Base-by-base conservation (phyloP, 2,113 vertebrate genomes). In the Craseonycteris thonglongyai region DNA sequence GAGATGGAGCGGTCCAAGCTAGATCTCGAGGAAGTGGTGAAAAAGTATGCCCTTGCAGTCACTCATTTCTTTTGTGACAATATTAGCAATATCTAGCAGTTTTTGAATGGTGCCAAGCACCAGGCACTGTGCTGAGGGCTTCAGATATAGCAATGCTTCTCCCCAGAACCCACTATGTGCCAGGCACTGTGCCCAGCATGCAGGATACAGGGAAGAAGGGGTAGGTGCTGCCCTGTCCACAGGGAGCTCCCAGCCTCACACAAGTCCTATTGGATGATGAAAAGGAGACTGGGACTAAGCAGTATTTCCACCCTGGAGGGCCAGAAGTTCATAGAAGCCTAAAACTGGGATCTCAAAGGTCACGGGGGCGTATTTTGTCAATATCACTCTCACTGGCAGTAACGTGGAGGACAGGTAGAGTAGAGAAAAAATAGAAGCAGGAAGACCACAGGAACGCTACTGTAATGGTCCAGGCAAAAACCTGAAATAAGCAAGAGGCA, bases 1-100 rank as follows among this genome's bases (percentile, higher is more conserved):
- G 97, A 98, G 66, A 98, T 97, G 96, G 98, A 99, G 91, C 89
- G 80, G 75, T 88, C 59, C 5, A 98, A 98, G 94, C 22, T 98
- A 0, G 98, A 98, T 40, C 91, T 98, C 75, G 97, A 98, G 87
- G 98, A 98, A n/a, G 95, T 97, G 92, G 96, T 98, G 88, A 98
- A 98, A 96, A 98, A 98, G 98, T 98, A 97, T 4, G 76, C 14
- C 24, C 26, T 22, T 51, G 4, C 0, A 12, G 6, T 45, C n/a
- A 0, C 74, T 35, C 9, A 1, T 59, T 30, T 38, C 5, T 0
- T 26, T 35, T 0, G 0, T 47, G 59, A 54, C 38, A 63, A 63
- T 38, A 40, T 28, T 38, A 91, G 63, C 35, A 38, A n/a, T 79
- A 49, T 35, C 78, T 89, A 81, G 56, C 7, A 40, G 8, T 51